Evolutionary conservation across 2,113 vertebrate species (phyloP), one percentile per base, ranked within the genome.

Genomic region (Xyliphius kryptos): DNA sequence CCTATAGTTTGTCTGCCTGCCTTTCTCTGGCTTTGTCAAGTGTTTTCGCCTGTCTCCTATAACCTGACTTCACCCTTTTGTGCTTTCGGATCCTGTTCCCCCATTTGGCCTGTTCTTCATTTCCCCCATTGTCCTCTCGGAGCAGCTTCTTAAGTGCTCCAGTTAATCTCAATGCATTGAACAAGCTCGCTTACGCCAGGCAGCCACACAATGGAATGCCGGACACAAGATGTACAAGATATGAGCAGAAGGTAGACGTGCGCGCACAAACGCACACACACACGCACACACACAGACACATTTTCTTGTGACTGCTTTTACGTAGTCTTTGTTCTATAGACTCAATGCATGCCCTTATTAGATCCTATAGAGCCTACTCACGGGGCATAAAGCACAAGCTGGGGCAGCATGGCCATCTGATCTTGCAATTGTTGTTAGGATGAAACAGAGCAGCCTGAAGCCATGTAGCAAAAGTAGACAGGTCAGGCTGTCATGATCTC

Each of bases 1-100:
- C 64, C 63, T 43, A n/a, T n/a, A n/a, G n/a, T n/a, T n/a, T n/a
- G n/a, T n/a, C n/a, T n/a, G n/a, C n/a, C n/a, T n/a, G n/a, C n/a
- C 4, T 47, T 44, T 32, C 16, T 40, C 49, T n/a, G 37, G 26
- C 43, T 56, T 44, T 40, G 20, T 62, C 58, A 32, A 40, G 43
- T 77, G 77, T 77, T 72, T 68, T 67, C 68, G 15, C 9, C 55
- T 56, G 60, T 38, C 61, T 53, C 56, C 43, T 63, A 56, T 64
- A 63, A 74, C 68, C 64, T 20, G 55, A 64, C 60, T 68, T 62
- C 51, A 71, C 57, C 61, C 65, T 57, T 63, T 65, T 64, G 54
- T 68, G 61, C 58, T 61, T 61, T 38, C 10, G 36, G 43, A 56
- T 68, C 66, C 54, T 68, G 61, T 64, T 68, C 59, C 56, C 56